These are phyloP conservation scores for Zosterops borbonicus DNA, from an alignment of 2,113 vertebrate species.

Conservation along the genomic window DNA sequence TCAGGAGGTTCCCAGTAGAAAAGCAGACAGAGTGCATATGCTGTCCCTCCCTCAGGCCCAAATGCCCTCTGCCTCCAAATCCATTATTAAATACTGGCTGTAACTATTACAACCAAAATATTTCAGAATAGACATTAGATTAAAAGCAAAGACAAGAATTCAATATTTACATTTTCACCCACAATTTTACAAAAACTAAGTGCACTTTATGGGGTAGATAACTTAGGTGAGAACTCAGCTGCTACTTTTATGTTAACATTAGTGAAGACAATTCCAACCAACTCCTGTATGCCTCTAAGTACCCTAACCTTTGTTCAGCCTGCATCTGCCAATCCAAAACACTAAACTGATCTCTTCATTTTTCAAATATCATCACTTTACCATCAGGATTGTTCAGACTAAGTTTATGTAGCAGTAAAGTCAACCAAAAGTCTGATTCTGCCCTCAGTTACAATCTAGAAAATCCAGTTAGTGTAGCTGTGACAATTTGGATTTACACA, in stretches of 20 bases:
- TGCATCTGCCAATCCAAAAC: background rate
- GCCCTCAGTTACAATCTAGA: background rate
- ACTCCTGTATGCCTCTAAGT: background rate
- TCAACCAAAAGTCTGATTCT: background rate
- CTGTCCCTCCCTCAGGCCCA: background rate
- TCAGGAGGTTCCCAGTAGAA: background rate
- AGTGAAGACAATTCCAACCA: background rate
- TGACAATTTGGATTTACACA: background rate
- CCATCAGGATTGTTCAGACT: background rate
- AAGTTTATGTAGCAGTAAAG: background rate
- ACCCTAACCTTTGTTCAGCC: background rate
- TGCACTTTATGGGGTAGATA: background rate
- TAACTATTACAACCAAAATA: background rate
- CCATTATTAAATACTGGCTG: background rate
- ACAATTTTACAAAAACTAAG: background rate
- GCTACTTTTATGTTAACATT: background rate
- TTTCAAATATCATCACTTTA: background rate
- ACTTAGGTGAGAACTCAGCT: background rate
- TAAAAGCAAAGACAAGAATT: background rate
- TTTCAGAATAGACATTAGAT: background rate
- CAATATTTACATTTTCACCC: background rate
- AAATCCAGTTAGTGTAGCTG: background rate
- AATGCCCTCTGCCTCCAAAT: background rate
- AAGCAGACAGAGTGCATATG: background rate
- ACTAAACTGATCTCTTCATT: background rate